Evolutionary conservation across 53 echinoderm and acorn worm species (phyloP).

Genomic region (Mesocentrotus franciscanus): DNA sequence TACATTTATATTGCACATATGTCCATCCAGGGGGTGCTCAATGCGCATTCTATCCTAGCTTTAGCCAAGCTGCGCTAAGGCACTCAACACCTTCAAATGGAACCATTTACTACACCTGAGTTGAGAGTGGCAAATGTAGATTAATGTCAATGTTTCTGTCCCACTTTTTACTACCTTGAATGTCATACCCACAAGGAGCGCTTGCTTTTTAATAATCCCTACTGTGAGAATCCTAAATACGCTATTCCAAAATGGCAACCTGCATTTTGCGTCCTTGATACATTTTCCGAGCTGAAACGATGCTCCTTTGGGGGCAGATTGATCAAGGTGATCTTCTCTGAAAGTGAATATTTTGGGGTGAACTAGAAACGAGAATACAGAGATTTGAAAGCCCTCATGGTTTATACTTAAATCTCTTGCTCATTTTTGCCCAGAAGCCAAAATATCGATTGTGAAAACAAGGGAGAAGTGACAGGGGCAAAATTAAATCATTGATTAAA

Average conservation of each 20-base stretch:
- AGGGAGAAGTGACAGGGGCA: too few species aligned
- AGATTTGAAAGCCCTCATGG: background rate
- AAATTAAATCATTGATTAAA: too few species aligned
- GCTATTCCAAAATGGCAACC: background rate
- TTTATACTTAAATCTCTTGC: background rate
- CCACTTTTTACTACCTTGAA: background rate
- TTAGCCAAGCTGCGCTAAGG: too few species aligned
- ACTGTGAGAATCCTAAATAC: background rate
- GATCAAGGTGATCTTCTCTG: background rate
- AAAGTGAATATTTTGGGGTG: background rate
- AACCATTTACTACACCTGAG: too few species aligned
- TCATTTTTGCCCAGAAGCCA: background rate
- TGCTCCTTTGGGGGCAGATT: background rate
- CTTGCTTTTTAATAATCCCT: background rate
- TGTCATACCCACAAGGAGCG: background rate
- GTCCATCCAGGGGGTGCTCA: too few species aligned
- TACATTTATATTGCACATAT: too few species aligned
- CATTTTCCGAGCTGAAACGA: background rate
- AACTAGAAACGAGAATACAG: background rate
- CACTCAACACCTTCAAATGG: too few species aligned
- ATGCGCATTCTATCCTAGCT: too few species aligned
- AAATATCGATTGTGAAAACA: too few species aligned
- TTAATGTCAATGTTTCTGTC: background rate
- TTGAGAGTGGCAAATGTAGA: too few species aligned
- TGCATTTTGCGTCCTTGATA: conserved; percentile 30